phyloP scores from a whole-genome alignment of 2,113 vertebrate genomes.

The Aegithalos caudatus region DNA sequence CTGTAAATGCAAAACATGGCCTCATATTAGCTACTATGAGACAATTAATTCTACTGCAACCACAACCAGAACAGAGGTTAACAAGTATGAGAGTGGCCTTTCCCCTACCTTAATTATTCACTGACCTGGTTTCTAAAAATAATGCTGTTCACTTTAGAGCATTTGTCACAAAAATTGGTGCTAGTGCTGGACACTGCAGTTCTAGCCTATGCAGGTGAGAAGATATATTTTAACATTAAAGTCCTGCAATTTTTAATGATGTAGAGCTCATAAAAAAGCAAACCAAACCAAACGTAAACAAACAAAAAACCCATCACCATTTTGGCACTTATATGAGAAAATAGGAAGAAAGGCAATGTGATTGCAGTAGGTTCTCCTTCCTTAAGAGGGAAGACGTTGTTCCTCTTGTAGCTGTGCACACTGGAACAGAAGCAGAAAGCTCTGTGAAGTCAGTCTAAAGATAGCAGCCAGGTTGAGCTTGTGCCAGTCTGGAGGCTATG shows the following conservation, averaged over 20 bases:
- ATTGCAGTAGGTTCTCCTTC: background rate
- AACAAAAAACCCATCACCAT: background rate
- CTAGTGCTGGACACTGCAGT: background rate
- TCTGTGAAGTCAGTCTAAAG: background rate
- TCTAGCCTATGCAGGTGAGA: background rate
- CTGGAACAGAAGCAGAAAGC: background rate
- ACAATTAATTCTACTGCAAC: background rate
- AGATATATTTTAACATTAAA: background rate
- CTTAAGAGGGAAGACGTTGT: background rate
- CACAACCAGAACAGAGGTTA: background rate
- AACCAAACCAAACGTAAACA: background rate
- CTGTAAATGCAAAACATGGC: background rate
- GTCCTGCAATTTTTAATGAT: background rate
- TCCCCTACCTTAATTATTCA: background rate
- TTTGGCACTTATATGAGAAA: background rate
- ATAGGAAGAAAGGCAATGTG: background rate
- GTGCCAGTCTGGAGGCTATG: background rate
- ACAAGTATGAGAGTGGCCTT: background rate
- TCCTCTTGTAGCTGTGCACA: background rate
- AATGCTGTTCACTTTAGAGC: conserved; percentile 29
- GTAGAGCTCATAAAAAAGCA: background rate
- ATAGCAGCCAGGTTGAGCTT: background rate
- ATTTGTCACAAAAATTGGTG: conserved; percentile 49
- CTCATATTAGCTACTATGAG: background rate
- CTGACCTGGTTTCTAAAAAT: conserved; percentile 51